These are phyloP conservation scores for Fratercula arctica DNA, from an alignment of 2,797 vertebrate genomes.

Conservation along the genomic window DNA sequence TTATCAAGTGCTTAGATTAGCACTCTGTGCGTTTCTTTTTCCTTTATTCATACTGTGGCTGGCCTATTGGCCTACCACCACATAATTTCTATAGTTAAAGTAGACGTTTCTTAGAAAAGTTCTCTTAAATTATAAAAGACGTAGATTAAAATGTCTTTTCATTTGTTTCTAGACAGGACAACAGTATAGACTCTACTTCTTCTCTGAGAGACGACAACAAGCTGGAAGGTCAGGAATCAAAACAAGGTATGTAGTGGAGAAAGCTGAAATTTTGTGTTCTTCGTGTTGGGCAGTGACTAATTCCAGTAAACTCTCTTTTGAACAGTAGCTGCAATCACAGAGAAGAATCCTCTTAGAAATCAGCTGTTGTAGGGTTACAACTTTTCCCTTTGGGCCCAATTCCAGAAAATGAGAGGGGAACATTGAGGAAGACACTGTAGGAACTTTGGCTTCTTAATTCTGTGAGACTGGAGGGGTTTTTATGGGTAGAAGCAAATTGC, in stretches of 20 bases:
- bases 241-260: conserved; percentile 84
- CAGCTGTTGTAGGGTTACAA: not conserved
- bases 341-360: not conserved
- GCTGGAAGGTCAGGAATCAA: conserved; percentile 81
- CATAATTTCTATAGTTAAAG: not conserved
- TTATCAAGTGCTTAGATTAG: not conserved
- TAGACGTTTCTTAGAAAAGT: not conserved
- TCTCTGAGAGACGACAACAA: conserved; percentile 84
- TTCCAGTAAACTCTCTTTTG: not conserved
- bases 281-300: not conserved
- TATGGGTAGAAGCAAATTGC: not conserved
- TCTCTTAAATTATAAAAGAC: not conserved
- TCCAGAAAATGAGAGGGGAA: not conserved
- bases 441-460: not conserved
- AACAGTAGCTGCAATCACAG: not conserved
- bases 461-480: not conserved
- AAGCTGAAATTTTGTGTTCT: not conserved
- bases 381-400: not conserved
- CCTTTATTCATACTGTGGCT: not conserved
- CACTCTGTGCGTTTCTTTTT: not conserved
- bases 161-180: conserved; percentile 86
- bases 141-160: not conserved
- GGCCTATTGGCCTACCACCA: not conserved
- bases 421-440: not conserved
- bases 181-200: conserved; percentile 89